Base-by-base conservation (phyloP, 1,140 invertebrate genomes). In the Drosophila mojavensis region DNA sequence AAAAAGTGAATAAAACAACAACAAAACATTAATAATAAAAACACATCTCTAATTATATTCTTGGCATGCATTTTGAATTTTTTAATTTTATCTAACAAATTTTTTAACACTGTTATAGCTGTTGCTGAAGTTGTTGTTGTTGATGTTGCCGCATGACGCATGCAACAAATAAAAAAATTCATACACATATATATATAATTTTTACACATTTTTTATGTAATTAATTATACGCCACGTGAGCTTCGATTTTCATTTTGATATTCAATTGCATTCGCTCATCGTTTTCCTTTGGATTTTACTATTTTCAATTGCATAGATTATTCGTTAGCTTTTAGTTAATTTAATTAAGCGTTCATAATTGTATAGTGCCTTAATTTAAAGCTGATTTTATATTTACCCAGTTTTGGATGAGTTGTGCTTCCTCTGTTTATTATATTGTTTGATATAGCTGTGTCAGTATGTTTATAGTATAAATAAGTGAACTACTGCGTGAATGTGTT, bases 61-160 rank as follows among this genome's bases (percentile, higher is more conserved):
- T 48, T 63, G 60, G 72, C 72, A 75, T 75, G 72, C 60, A 45
- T 28, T 69, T 56, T 17, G 7, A 36, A 17, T 17, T 54, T 45
- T 64, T 67, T 63, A 41, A 54, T 65, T 75, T 75, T 67, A 45
- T 77, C 61, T 81, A 81, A 78, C 48, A 81, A 81, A 54, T 54
- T 73, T 71, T 81, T 69, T 72, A 85, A 85, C 81, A 75, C 36
- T 59, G 55, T 78, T 75, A 41, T 77, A 56, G 28, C 24, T 48
- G 30, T 67, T 67, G 15, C 53, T 61, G 50, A 17, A 43, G 30
- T 67, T 56, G 28, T 70, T 58, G 30, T 55, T 63, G 45, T 78
- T 85, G 66, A 72, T 76, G 65, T 75, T 86, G 79, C 62, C 62
- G 84, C 83, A 88, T 88, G 79, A 79, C 43, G 43, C 43, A 45